Percentiles rank a stretch among this genome's conserved stretches.
phyloP scores from a whole-genome alignment of 2,797 vertebrate species.

The Taeniopygia guttata region DNA sequence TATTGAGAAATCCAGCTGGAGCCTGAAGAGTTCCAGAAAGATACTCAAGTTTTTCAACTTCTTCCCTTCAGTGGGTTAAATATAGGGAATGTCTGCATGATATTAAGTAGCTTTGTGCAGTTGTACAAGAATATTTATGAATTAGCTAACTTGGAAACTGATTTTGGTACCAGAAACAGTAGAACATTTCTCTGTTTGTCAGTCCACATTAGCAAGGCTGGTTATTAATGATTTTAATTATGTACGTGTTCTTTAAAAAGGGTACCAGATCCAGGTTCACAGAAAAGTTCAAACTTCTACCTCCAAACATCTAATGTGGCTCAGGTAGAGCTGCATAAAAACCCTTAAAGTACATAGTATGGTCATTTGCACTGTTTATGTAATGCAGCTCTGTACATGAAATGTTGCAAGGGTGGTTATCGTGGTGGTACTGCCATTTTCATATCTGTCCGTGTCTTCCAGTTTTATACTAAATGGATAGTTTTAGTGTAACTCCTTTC shows the following conservation, averaged over 20 bases:
- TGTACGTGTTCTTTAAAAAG: not conserved
- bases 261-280: not conserved
- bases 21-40: not conserved
- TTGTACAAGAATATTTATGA: not conserved
- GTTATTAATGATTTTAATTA: not conserved
- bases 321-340: not conserved
- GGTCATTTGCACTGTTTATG: not conserved
- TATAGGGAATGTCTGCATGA: not conserved
- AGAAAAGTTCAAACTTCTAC: not conserved
- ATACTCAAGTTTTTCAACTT: not conserved
- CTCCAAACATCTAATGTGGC: not conserved
- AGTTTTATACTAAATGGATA: not conserved
- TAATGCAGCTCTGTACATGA: not conserved
- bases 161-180: not conserved
- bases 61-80: fast-evolving
- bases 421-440: not conserved
- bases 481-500: not conserved
- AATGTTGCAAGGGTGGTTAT: not conserved
- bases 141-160: not conserved
- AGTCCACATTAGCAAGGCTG: not conserved
- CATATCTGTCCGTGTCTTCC: not conserved
- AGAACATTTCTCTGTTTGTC: not conserved
- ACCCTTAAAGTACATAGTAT: not conserved
- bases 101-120: not conserved
- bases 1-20: not conserved